These are phyloP conservation scores for Gymnocheta viridis DNA, from an alignment of 2,888 invertebrate genomes.

Conservation along the genomic window DNA sequence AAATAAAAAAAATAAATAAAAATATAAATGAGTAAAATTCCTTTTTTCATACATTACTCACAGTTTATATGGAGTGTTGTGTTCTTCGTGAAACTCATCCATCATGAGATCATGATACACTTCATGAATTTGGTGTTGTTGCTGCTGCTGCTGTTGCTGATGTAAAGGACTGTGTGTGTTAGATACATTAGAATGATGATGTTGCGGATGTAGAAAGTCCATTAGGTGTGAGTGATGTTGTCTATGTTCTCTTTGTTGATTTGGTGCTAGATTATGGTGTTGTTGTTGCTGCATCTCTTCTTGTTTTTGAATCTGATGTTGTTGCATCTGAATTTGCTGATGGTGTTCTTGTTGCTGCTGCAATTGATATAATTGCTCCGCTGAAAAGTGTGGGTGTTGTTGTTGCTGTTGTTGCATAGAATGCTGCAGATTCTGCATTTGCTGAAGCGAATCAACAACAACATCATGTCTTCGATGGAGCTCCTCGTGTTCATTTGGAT, in stretches of 20 bases:
- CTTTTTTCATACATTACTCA: conserved; percentile 75
- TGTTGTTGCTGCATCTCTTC: conserved; percentile 51
- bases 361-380: conserved; percentile 46
- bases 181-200: conserved; percentile 70
- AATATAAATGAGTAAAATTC: not conserved
- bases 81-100: conserved; percentile 79
- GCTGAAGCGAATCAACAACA: conserved; percentile 31
- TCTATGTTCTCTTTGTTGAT: conserved; percentile 66
- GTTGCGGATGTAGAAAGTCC: conserved; percentile 71
- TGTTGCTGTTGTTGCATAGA: conserved; percentile 52
- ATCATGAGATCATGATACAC: conserved; percentile 77
- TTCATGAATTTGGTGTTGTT: conserved; percentile 62
- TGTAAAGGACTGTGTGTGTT: conserved; percentile 71
- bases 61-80: conserved; percentile 78
- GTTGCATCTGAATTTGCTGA: conserved; percentile 63
- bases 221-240: conserved; percentile 70
- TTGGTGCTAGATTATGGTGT: conserved; percentile 28
- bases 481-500: conserved; percentile 22
- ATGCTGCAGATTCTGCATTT: conserved; percentile 50
- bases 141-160: conserved; percentile 56
- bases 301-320: conserved; percentile 67
- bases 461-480: conserved; percentile 29
- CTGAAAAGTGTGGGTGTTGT: conserved; percentile 49
- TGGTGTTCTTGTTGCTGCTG: conserved; percentile 45
- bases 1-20: not conserved